These are phyloP conservation scores for Maniola jurtina DNA, from an alignment of 1,140 invertebrate species.

Conservation along the genomic window DNA sequence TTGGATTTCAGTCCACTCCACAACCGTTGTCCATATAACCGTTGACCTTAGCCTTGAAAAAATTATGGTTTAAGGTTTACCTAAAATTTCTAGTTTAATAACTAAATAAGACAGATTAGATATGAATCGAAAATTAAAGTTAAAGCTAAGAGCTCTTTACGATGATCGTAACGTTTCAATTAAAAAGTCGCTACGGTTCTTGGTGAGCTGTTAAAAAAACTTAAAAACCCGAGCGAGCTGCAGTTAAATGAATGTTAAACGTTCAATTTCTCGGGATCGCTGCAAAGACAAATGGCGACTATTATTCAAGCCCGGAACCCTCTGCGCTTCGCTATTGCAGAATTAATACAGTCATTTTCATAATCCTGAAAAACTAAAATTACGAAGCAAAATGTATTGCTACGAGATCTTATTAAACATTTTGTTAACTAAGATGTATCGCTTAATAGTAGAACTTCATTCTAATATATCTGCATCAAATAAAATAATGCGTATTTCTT, in stretches of 20 bases:
- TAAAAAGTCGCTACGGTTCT: constrained; percentile 3
- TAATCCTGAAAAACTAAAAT: neutral
- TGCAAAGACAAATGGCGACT: constrained; percentile 48
- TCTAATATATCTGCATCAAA: too few species aligned
- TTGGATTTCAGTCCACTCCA: too few species aligned
- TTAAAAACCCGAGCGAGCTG: constrained; percentile 32
- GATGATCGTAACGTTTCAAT: constrained; percentile 1
- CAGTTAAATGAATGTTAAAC: constrained; percentile 49
- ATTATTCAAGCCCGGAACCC: constrained; percentile 53
- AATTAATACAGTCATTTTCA: constrained; percentile 23
- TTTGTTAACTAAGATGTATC: too few species aligned
- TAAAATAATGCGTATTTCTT: too few species aligned
- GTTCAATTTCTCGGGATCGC: constrained; percentile 54
- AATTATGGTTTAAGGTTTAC: too few species aligned
- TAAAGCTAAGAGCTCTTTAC: neutral
- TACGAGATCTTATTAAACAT: neutral
- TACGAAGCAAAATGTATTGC: constrained; percentile 2
- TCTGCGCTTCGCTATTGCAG: constrained; percentile 28
- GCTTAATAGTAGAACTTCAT: too few species aligned
- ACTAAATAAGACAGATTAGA: too few species aligned
- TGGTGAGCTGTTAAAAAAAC: constrained; percentile 10
- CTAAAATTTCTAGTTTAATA: too few species aligned
- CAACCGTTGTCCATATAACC: too few species aligned
- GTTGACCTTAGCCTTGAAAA: too few species aligned
- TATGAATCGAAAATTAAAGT: too few species aligned